Conservation (phyloP, 2,888 invertebrate genomes). For the Argyresthia albistria region DNA sequence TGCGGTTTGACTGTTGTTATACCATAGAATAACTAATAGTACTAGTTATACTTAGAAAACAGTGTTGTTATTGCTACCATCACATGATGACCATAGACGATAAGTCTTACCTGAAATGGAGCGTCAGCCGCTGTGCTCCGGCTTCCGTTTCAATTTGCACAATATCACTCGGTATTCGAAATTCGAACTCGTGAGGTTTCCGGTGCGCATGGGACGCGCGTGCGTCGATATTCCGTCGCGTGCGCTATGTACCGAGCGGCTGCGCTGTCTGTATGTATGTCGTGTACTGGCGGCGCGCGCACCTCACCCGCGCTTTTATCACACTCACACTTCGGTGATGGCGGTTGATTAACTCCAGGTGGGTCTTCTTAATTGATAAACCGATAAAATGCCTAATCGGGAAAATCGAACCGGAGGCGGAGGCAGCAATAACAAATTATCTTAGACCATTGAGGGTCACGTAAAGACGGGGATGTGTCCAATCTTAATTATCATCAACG, state of each 20-base stretch:
- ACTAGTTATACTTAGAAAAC: neutral
- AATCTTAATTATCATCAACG: too few species aligned
- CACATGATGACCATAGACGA: constrained; percentile 1
- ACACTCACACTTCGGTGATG: constrained; percentile 39
- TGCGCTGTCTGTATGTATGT: constrained; percentile 32
- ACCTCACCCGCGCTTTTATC: constrained; percentile 52
- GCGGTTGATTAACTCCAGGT: too few species aligned
- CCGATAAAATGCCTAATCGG: too few species aligned
- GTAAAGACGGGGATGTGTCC: too few species aligned
- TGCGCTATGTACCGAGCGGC: constrained; percentile 13
- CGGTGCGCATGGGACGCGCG: neutral
- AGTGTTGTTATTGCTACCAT: constrained; percentile 1
- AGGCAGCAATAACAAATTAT: too few species aligned
- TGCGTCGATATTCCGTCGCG: neutral
- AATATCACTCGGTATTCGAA: neutral
- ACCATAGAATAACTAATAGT: too few species aligned
- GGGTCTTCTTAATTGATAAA: too few species aligned
- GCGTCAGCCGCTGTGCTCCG: neutral
- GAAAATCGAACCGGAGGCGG: too few species aligned
- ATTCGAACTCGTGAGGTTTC: neutral
- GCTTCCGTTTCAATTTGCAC: too few species aligned
- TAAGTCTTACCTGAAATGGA: neutral
- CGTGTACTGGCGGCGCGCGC: constrained; percentile 62
- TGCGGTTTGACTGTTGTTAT: neutral
- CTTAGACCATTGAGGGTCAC: too few species aligned